Base-by-base conservation (phyloP, 1,140 invertebrate genomes). In the Ylistrum balloti region DNA sequence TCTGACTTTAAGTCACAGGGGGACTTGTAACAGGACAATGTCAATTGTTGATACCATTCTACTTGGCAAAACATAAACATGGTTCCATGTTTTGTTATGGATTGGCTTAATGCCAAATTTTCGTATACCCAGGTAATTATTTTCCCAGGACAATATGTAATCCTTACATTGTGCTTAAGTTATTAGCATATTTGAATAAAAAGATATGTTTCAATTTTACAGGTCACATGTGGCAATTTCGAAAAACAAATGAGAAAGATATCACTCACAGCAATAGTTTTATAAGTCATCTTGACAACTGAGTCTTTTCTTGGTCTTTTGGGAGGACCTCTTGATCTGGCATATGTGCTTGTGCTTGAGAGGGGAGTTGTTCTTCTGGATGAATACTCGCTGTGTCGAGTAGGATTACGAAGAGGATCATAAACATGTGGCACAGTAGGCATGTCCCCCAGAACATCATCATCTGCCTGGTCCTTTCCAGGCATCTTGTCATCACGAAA, bases 201-300 rank as follows among this genome's bases (percentile, higher is more conserved):
- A n/a, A n/a, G n/a, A n/a, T n/a, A n/a, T n/a, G n/a, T n/a, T n/a
- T n/a, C n/a, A n/a, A n/a, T n/a, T n/a, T n/a, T n/a, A n/a, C n/a
- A n/a, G n/a, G n/a, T n/a, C n/a, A n/a, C n/a, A n/a, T n/a, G n/a
- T n/a, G n/a, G n/a, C n/a, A n/a, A 86, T 86, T 33, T 28, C 20
- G 0, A 86, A 33, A 9, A 86, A 86, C 28, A 92, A 74, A 22
- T 89, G 32, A 45, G 20, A 45, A 9, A 90, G 28, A 32, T 35
- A 86, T 86, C 32, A 95, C 95, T 93, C 91, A 96, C 96, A 87
- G 94, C 91, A 28, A 96, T 91, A 35, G 96, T 96, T 93, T 96
- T 96, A 92, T 95, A 94, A 17, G 96, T 96, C 95, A 97, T 96
- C 90, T 95, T 95, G 20, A 95, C 92, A 7, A 96, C 96, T 35